These are phyloP conservation scores for Chorisops tibialis DNA, from an alignment of 2,888 invertebrate species.

Conservation along the genomic window DNA sequence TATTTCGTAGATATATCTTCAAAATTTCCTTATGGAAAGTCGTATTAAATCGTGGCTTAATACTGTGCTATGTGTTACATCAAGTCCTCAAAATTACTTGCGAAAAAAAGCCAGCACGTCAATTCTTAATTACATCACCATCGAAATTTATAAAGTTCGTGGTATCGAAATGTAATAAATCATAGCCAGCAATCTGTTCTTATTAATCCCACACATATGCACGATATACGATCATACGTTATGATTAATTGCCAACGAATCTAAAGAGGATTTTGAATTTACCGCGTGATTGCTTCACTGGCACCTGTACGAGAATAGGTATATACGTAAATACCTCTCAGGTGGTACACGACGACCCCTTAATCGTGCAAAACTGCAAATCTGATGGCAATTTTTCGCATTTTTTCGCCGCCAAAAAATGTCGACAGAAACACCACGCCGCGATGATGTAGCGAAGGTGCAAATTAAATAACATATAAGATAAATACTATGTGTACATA, in stretches of 20 bases:
- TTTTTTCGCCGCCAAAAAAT: neutral
- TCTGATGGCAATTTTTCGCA: neutral
- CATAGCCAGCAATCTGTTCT: neutral
- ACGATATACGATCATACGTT: neutral
- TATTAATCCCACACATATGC: neutral
- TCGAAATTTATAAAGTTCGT: neutral
- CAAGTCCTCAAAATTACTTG: neutral
- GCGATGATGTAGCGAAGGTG: no score
- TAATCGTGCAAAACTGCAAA: no score
- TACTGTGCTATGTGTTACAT: no score
- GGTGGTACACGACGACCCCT: no score
- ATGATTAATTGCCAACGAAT: slow-evolving; percentile 8
- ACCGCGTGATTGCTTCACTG: slow-evolving; percentile 3
- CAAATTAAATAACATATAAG: no score
- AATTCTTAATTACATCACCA: slow-evolving; percentile 11
- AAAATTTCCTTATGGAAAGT: no score
- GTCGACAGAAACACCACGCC: no score
- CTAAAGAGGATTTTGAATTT: neutral
- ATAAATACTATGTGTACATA: no score
- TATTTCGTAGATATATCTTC: no score
- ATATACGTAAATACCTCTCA: no score
- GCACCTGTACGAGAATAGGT: no score
- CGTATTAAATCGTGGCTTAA: no score
- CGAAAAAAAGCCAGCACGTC: neutral
- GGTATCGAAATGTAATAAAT: neutral